phyloP scores from a whole-genome alignment of 2,113 vertebrate species.

The Pitta sordida region DNA sequence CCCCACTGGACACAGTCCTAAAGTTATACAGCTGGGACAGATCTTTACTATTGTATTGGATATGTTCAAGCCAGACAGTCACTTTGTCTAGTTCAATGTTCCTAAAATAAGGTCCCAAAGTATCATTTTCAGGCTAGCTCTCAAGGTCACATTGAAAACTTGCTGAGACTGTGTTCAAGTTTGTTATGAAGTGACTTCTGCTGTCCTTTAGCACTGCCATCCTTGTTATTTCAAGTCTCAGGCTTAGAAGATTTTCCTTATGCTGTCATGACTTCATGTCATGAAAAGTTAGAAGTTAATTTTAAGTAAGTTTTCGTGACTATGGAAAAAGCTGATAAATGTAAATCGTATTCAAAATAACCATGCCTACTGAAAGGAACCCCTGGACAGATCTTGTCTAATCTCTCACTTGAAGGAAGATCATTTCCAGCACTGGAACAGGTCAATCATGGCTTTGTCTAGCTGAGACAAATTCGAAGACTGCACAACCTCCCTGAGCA shows the following conservation, averaged over 20 bases:
- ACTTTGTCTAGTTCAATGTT: neutral
- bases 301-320: neutral
- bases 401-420: neutral
- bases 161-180: neutral
- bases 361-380: neutral
- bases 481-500: neutral
- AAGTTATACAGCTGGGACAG: neutral
- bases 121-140: neutral
- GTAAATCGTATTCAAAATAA: neutral
- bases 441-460: neutral
- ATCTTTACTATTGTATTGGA: neutral
- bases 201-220: neutral
- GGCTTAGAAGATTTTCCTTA: neutral
- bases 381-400: neutral
- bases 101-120: neutral
- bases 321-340: neutral
- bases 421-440: neutral
- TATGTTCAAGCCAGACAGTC: neutral
- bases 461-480: neutral
- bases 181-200: neutral
- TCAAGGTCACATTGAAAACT: neutral
- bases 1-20: neutral
- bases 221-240: neutral
- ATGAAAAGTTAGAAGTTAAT: neutral
- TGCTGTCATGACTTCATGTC: neutral